Evolutionary conservation across 2,888 invertebrate genomes (phyloP), one percentile per base, ranked within the genome.

Genomic region (Drosophila borborema): DNA sequence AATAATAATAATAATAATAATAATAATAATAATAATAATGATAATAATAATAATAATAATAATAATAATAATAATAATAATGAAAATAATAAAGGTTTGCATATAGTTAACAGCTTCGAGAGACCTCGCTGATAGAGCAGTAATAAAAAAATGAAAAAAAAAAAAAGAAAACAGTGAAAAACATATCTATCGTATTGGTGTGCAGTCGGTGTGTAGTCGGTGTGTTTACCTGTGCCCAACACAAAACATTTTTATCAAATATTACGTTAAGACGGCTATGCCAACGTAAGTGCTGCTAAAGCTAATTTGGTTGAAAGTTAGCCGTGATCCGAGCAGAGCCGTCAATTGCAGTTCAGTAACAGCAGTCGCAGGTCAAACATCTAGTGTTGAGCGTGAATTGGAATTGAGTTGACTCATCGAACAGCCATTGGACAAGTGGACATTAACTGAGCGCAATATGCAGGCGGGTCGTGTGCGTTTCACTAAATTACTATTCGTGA

Each of bases 161-260:
- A 45, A 31, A 18, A 6, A 20, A 43, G 8, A 31, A 28, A 28
- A 31, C 18, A 43, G 46, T 41, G n/a, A 41, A 9, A 12, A 45
- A 34, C 63, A 54, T 54, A 53, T 54, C 23, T 64, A 38, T 40
- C 12, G 2, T 64, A 38, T 40, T 16, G 2, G 28, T 31, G 53
- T 38, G 41, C 16, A 36, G 20, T n/a, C 8, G 20, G 16, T 38
- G 14, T 55, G 51, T 58, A 36, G 20, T n/a, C 8, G 20, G 16
- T 38, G 14, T 55, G 51, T 58, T 53, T 45, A 34, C 45, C n/a
- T 40, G 41, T 12, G 20, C 23, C 9, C 20, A 53, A 58, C 49
- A 34, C 16, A 36, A 45, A 74, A 62, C 49, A 65, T 38, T 75
- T 70, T 75, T 77, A 66, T 77, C 72, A 72, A 75, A 58, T 58